A percentile compares a stretch with the other conserved stretches of the same genome.
Conservation (phyloP, 2,113 vertebrate species). For the Engraulis encrasicolus region DNA sequence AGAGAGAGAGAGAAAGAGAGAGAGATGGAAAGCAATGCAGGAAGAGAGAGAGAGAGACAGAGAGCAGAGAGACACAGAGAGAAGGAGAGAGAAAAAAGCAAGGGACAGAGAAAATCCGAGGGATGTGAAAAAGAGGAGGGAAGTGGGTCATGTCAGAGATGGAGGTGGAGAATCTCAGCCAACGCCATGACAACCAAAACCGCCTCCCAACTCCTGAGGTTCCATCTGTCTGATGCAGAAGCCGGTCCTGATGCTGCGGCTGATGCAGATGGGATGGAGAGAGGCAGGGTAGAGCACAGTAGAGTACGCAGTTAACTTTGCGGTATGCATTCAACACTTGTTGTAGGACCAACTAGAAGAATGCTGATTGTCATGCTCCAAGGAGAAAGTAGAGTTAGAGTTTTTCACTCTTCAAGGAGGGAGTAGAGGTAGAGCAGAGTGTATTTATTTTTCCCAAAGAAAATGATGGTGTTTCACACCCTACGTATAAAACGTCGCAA, state of each 20-base stretch:
- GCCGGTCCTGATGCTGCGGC: neutral
- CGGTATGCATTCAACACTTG: too few relatives aligned
- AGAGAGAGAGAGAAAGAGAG: neutral
- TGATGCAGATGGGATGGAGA: neutral
- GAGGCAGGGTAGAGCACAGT: neutral
- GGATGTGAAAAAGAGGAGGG: neutral
- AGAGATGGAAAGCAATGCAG: neutral
- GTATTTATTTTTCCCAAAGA: too few relatives aligned
- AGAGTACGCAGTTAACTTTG: too few relatives aligned
- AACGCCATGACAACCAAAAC: conserved; percentile 21
- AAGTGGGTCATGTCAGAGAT: conserved; percentile 11
- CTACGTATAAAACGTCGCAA: too few relatives aligned
- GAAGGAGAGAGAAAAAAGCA: neutral
- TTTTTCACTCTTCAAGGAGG: too few relatives aligned
- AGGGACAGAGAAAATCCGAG: neutral
- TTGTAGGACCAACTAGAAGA: too few relatives aligned
- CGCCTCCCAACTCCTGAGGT: neutral
- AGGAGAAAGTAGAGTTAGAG: too few relatives aligned
- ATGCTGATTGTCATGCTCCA: too few relatives aligned
- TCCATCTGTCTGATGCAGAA: neutral
- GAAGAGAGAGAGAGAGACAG: neutral
- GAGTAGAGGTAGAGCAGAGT: too few relatives aligned
- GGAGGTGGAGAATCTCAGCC: conserved; percentile 20
- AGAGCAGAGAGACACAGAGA: neutral
- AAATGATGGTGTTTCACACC: too few relatives aligned